These are phyloP conservation scores for Copidosoma aretas DNA, from an alignment of 2,888 invertebrate genomes.

Conservation along the genomic window DNA sequence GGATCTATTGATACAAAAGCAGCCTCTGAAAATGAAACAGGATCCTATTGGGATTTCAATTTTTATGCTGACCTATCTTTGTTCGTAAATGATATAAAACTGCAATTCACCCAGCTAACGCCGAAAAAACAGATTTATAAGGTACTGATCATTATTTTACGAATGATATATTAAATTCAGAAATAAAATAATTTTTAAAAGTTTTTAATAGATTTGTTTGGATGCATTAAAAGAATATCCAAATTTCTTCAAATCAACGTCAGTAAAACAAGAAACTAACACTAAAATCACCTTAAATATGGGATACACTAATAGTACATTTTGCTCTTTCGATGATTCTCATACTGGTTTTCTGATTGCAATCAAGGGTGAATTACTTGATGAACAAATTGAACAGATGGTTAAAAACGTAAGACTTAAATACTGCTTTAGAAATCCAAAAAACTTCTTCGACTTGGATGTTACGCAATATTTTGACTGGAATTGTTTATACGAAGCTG, in stretches of 20 bases:
- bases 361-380: slow-evolving; percentile 53
- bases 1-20: slow-evolving; percentile 50
- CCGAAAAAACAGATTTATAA: slow-evolving; percentile 56
- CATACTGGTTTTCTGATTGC: slow-evolving; percentile 51
- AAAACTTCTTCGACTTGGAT: slow-evolving; percentile 44
- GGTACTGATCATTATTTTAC: slow-evolving; percentile 39
- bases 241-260: slow-evolving; percentile 12
- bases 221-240: slow-evolving; percentile 55
- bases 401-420: slow-evolving; percentile 43
- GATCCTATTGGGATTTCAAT: slow-evolving; percentile 57
- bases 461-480: slow-evolving; percentile 44
- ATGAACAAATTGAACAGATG: slow-evolving; percentile 55
- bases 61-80: slow-evolving; percentile 49
- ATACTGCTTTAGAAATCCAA: slow-evolving; percentile 46
- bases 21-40: slow-evolving; percentile 41
- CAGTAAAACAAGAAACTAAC: slow-evolving; percentile 50
- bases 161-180: background rate
- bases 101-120: slow-evolving; percentile 52
- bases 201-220: slow-evolving; percentile 53
- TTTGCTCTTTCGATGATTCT: slow-evolving; percentile 45
- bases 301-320: slow-evolving; percentile 52
- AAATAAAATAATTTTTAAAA: background rate
- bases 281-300: slow-evolving; percentile 52
- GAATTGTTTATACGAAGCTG: slow-evolving; percentile 47
- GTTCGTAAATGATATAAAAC: slow-evolving; percentile 48